Base-by-base conservation (phyloP, 1,140 invertebrate species). In the Sweltsa coloradensis region DNA sequence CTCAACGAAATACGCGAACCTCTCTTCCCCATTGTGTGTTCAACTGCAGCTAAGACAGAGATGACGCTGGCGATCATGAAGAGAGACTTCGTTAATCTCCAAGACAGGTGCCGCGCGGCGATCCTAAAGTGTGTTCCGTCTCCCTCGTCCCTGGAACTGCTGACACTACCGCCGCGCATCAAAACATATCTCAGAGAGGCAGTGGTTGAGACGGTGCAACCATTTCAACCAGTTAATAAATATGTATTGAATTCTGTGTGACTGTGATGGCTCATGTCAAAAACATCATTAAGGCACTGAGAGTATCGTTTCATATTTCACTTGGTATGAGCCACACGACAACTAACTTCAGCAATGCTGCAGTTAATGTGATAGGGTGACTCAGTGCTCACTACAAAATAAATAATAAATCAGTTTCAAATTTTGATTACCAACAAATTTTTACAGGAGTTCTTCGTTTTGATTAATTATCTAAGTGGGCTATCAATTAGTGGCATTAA, bases 1-100 rank as follows among this genome's bases (percentile, higher is more conserved):
- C 54, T 74, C 3, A 54, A 71, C 37, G 45, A 56, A 5, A 54
- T 69, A 4, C 50, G 58, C 24, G 75, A 81, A 45, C 71, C 76
- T 5, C 64, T 85, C 0, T 85, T 76, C 61, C 83, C 83, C 3
- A 74, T 82, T 26, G 68, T 84, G 2, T 76, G 76, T 51, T 84
- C 81, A 2, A 85, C 83, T 0, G 81, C 82, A 0, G 81, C 81
- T 16, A 85, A 83, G 62, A 85, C 81, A 3, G 75, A 81, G 64
- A 83, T 85, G 76, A 71, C 72, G 0, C 55, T 83, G 0, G 67
- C 66, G 11, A 57, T 62, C 4, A 71, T 73, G 22, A 68, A 68
- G 45, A 54, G 79, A 22, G 76, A 78, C 51, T 84, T 79, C 56
- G 66, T 73, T 0, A 80, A 72, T 58, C 64, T 85, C 5, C 79